A percentile compares a stretch with the other conserved stretches of the same genome.
Evolutionary conservation across 2,113 vertebrate species (phyloP).

Genomic region (Thalassoma bifasciatum): DNA sequence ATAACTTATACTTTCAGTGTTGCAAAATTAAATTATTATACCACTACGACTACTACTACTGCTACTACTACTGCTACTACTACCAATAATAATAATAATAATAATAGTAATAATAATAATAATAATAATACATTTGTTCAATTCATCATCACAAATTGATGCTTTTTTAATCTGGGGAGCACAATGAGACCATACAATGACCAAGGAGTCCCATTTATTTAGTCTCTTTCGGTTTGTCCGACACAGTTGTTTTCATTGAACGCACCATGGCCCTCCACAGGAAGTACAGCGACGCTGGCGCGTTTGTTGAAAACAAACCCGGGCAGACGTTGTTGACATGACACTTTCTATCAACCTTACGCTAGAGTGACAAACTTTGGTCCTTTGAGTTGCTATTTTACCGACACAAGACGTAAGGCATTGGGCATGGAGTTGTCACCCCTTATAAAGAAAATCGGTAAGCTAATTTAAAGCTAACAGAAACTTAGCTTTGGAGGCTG

Average conservation of each 20-base stretch:
- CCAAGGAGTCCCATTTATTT: too few species aligned
- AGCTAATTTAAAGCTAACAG: conserved; percentile 9
- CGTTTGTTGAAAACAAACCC: conserved; percentile 81
- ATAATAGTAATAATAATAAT: too few species aligned
- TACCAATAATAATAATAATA: too few species aligned
- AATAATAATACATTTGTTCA: too few species aligned
- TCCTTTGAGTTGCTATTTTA: not conserved
- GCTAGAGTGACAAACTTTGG: not conserved
- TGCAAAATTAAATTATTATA: too few species aligned
- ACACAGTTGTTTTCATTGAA: conserved; percentile 49
- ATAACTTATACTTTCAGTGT: too few species aligned
- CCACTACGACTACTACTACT: too few species aligned
- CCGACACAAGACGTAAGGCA: not conserved
- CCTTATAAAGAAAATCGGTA: conserved; percentile 89
- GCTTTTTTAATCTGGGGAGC: too few species aligned
- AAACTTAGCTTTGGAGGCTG: not conserved
- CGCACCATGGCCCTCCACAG: conserved; percentile 53
- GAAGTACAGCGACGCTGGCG: conserved; percentile 80
- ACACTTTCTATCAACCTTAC: not conserved
- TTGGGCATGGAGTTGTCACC: conserved; percentile 81
- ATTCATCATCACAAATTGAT: too few species aligned
- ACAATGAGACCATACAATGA: too few species aligned
- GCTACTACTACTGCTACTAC: too few species aligned
- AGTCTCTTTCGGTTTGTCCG: conserved; percentile 9
- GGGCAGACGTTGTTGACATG: conserved; percentile 59